Base-by-base conservation (phyloP, 2,113 vertebrate species). In the Neoarius graeffei region DNA sequence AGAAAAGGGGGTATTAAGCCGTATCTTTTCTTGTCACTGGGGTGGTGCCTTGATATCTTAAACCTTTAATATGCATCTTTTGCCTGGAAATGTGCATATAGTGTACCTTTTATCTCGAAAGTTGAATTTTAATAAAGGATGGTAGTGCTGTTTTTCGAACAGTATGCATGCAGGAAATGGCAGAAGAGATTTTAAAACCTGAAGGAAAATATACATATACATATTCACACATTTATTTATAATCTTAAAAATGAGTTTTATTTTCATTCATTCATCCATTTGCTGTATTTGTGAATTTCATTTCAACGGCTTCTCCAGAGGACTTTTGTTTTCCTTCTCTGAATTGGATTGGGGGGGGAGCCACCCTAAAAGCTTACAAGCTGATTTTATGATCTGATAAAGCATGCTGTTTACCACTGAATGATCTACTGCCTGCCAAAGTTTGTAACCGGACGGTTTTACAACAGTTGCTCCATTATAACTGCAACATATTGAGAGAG, bases 351-450 rank as follows among this genome's bases (percentile, higher is more conserved):
- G 62, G 87, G 85, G 90, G n/a, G 91, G 92, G 93, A 81, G 25
- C 35, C 56, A 19, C 60, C 14, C 48, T 93, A 94, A 95, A 95
- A 94, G 94, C 92, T 93, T 93, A 93, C 93, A 93, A 94, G 93
- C 93, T 92, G 91, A 93, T 93, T 95, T 95, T 94, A 95, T 94
- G 93, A 95, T 95, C 94, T 94, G 94, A 95, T 95, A 94, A 95
- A 95, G 93, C 92, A 93, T 92, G 92, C 89, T 93, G 93, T 95
- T 95, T 95, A 94, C 92, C 92, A 91, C 93, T 93, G 94, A 94
- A 91, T 95, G 94, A 95, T 95, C 94, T 94, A 95, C 91, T 84
- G 90, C 91, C 93, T 94, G 94, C 90, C 94, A 94, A 91, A 93
- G 90, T 93, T 94, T 92, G 92, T 90, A 93, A 95, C 93, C 90